Evolutionary conservation across 2,797 vertebrate species (phyloP), one percentile per base, ranked within the genome.

Genomic region (Scolopax bukidnonensis): DNA sequence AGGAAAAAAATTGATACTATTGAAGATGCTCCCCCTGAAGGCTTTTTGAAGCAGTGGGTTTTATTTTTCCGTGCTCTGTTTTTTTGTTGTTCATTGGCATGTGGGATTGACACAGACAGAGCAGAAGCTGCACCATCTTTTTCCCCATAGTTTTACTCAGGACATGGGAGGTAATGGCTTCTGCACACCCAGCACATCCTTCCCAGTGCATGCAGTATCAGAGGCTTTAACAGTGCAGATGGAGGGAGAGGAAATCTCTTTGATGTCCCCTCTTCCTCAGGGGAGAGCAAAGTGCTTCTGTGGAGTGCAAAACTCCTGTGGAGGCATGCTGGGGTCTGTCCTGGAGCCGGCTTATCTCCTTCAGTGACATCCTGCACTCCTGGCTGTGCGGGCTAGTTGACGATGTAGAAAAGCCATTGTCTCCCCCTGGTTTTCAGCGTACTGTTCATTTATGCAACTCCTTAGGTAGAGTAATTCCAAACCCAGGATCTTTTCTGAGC

Each of bases 11-110:
- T 50, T 2, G 2, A 60, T 84, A 30, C 77, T 33, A 41, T 21
- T 93, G 77, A 89, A 90, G 53, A 89, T 38, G 70, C 1, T 63
- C 59, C 92, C 47, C 47, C 59, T 24, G 68, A 48, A 59, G 45
- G 20, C 23, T 82, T 92, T 94, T 76, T 77, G 70, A 54, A 94
- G 47, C 28, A 59, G 16, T 54, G 54, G 63, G 24, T 16, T 87
- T 96, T 81, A 41, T 81, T 96, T 96, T 95, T 86, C 77, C 86
- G 40, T 41, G 43, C 56, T 73, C 16, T 69, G 24, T 59, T 94
- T 59, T 94, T 86, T 79, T 71, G 20, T 75, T 80, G 53, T 53
- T 69, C 19, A 14, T n/a, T 64, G 63, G n/a, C 33, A 41, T 7
- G 14, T 78, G 68, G 57, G 61, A 57, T 41, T 48, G 71, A 56